Evolutionary conservation across 92 coral and sea anemone species (phyloP).

Genomic region (Siderastrea siderea): DNA sequence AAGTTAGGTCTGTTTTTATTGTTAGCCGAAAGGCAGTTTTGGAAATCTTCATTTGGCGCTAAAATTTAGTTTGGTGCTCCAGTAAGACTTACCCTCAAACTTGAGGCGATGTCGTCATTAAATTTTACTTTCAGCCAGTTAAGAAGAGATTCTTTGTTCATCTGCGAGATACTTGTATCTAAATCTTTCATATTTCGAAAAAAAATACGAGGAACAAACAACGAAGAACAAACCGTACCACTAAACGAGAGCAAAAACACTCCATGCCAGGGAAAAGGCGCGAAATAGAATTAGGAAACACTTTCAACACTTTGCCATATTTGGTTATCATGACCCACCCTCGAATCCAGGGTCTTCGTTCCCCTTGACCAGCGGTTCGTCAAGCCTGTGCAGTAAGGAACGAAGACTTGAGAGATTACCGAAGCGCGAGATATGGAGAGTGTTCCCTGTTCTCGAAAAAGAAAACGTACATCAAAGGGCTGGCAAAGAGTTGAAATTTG

Average conservation of each 20-base stretch:
- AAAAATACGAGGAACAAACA: background rate
- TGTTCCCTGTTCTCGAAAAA: too few relatives aligned
- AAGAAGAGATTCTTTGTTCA: slow-evolving; percentile 29
- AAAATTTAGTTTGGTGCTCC: background rate
- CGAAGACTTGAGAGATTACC: too few relatives aligned
- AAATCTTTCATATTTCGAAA: slow-evolving; percentile 10
- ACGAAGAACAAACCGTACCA: slow-evolving; percentile 2
- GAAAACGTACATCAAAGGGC: too few relatives aligned
- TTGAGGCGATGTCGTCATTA: slow-evolving; percentile 14
- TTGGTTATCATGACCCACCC: slow-evolving; percentile 6
- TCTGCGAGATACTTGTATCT: slow-evolving; percentile 22
- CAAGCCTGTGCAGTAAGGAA: background rate
- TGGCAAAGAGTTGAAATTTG: too few relatives aligned
- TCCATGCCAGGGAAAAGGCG: background rate
- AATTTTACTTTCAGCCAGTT: background rate
- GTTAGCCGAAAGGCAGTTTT: background rate
- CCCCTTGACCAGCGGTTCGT: background rate
- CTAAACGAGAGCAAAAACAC: background rate
- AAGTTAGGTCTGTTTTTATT: background rate
- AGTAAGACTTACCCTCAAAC: slow-evolving; percentile 10
- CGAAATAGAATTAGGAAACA: slow-evolving; percentile 1
- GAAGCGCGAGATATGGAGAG: too few relatives aligned
- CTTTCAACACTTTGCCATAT: background rate
- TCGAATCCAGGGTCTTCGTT: background rate
- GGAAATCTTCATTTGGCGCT: background rate